phyloP scores from a whole-genome alignment of 2,888 invertebrate genomes.

The Lomographa bimaculata region DNA sequence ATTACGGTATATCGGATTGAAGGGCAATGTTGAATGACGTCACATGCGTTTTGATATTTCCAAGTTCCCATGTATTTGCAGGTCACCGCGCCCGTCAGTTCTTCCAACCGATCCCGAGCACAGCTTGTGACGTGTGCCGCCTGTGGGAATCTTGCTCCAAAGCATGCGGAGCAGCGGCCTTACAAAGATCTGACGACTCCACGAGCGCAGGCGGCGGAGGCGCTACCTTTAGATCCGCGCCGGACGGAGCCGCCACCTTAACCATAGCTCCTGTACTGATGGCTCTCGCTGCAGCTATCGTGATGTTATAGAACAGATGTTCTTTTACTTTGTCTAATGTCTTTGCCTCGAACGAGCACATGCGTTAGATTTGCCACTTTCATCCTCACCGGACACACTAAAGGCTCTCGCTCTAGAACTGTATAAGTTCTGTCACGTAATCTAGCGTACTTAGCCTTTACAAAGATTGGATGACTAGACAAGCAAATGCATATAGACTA shows the following conservation, averaged over 20 bases:
- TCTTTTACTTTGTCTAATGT: too few species aligned
- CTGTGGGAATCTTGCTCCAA: conserved; percentile 67
- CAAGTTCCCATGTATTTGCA: conserved; percentile 62
- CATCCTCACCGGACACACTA: too few species aligned
- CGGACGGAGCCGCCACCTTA: conserved; percentile 27
- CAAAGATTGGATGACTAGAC: too few species aligned
- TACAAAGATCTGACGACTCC: conserved; percentile 40
- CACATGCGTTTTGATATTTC: too few species aligned
- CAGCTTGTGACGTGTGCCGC: conserved; percentile 93
- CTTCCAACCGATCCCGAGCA: conserved; percentile 87
- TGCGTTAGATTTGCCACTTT: too few species aligned
- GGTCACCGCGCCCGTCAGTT: conserved; percentile 93
- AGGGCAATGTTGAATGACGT: too few species aligned
- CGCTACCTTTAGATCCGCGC: conserved; percentile 21
- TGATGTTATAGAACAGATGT: conserved; percentile 8
- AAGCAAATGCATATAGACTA: too few species aligned
- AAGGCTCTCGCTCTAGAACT: too few species aligned
- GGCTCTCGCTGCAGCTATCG: conserved; percentile 3
- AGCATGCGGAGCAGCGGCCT: conserved; percentile 62
- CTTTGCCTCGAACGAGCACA: too few species aligned
- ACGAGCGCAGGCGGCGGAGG: conserved; percentile 12
- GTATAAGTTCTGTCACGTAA: too few species aligned
- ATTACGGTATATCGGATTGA: too few species aligned
- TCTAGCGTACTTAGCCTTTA: too few species aligned
- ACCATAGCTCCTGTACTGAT: conserved; percentile 16